Conservation (phyloP, 1,140 invertebrate genomes). For the Macrosteles quadrilineatus region DNA sequence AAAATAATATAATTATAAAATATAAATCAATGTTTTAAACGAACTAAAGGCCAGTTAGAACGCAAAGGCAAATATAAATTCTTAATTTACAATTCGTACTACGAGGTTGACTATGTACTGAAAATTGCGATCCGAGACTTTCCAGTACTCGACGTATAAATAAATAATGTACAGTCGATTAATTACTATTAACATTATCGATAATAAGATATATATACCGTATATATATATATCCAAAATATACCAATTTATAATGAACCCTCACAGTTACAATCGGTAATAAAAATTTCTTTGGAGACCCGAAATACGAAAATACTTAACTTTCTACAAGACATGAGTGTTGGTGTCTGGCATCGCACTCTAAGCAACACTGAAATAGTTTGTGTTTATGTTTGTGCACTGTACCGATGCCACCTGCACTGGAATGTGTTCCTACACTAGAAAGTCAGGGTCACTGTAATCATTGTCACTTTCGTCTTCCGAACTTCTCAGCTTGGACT, state of each 20-base stretch:
- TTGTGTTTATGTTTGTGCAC: background rate
- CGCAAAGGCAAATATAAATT: background rate
- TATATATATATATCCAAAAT: constrained; percentile 8
- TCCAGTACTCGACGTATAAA: constrained; percentile 7
- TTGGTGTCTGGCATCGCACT: background rate
- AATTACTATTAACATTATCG: constrained; percentile 5
- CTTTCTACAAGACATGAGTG: background rate
- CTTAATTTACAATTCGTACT: background rate
- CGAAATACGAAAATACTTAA: constrained; percentile 13
- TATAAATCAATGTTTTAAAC: background rate
- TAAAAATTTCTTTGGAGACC: constrained; percentile 22
- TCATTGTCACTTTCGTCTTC: constrained; percentile 66
- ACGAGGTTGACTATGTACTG: background rate
- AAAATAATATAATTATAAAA: too few relatives aligned
- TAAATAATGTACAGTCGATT: constrained; percentile 1
- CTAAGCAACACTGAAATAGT: background rate
- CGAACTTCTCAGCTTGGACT: constrained; percentile 60
- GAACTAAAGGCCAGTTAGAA: constrained; percentile 9
- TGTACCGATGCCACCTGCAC: background rate
- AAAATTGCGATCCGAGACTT: background rate
- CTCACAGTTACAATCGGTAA: background rate
- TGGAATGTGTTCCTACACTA: constrained; percentile 48
- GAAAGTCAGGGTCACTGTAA: constrained; percentile 70
- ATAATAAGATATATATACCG: background rate
- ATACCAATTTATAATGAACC: background rate